Evolutionary conservation across 2,113 vertebrate genomes (phyloP), one percentile per base, ranked within the genome.

Genomic region (Pyxicephalus adspersus): DNA sequence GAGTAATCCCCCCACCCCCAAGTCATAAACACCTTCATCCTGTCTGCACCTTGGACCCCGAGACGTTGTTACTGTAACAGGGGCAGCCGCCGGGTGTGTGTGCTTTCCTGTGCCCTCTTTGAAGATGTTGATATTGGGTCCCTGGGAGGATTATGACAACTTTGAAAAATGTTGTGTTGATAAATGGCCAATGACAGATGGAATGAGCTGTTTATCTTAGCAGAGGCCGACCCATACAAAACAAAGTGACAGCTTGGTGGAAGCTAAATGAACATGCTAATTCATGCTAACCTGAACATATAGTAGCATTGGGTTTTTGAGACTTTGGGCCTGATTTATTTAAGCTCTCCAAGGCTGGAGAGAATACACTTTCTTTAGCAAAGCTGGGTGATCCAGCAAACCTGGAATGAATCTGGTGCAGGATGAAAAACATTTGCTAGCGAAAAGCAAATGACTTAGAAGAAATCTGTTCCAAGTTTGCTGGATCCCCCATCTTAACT

Each of bases 1-100:
- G 89, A 93, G 93, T 90, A 91, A 87, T 87, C 82, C 68, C 66
- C 8, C 25, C 82, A 0, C 16, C 38, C 38, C 38, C 38, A 45
- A 22, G 68, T 60, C 29, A 70, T 78, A 80, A 88, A 58, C 76
- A 9, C 70, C 28, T 26, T 64, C 13, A 64, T 29, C 86, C 85
- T 88, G 83, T 81, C 61, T 67, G 61, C 22, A 7, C 71, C 86
- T 84, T 66, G 85, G 83, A 85, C 55, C 63, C 77, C 28, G 50
- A 76, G 83, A 85, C 66, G 80, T 83, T 71, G 66, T 83, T 75
- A 80, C 72, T 57, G 25, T n/a, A 82, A 76, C 68, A 26, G 25
- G 58, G 67, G n/a, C 11, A 23, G 20, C 51, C n/a, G 7, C 4
- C 23, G 67, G 23, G 19, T 15, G 20, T 57, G 52, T 25, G n/a